These are phyloP conservation scores for Alca torda DNA, from an alignment of 2,797 vertebrate species.

Conservation along the genomic window DNA sequence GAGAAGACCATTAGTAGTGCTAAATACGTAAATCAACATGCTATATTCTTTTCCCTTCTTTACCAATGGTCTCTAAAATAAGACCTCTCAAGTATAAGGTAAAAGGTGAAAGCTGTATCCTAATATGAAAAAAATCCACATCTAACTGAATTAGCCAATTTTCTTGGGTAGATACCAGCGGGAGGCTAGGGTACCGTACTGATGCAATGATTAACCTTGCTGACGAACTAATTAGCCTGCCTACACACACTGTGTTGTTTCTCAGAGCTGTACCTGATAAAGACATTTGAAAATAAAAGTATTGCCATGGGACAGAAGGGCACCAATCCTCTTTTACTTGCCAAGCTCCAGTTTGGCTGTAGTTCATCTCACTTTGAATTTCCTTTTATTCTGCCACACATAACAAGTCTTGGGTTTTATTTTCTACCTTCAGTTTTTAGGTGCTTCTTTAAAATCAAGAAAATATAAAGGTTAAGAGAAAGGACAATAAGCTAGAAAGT, in stretches of 20 bases:
- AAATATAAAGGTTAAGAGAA: background rate
- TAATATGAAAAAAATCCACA: background rate
- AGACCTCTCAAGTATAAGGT: background rate
- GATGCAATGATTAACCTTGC: background rate
- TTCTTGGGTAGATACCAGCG: background rate
- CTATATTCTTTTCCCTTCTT: background rate
- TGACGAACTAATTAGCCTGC: conserved; percentile 12
- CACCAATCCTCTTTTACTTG: background rate
- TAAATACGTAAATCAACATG: background rate
- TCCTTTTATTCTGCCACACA: background rate
- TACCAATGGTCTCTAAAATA: background rate
- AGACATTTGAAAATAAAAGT: background rate
- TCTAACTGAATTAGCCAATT: background rate
- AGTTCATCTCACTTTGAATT: background rate
- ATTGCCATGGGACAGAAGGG: background rate
- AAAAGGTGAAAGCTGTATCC: background rate
- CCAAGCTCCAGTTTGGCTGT: background rate
- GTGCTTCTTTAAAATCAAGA: background rate
- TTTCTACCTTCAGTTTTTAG: background rate
- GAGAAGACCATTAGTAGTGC: background rate
- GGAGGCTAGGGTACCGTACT: background rate
- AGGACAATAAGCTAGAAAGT: background rate
- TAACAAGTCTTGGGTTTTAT: background rate
- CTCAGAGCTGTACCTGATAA: background rate
- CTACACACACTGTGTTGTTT: background rate